Evolutionary conservation across 2,797 vertebrate genomes (phyloP).

Genomic region (Pyrrhura leucotis): DNA sequence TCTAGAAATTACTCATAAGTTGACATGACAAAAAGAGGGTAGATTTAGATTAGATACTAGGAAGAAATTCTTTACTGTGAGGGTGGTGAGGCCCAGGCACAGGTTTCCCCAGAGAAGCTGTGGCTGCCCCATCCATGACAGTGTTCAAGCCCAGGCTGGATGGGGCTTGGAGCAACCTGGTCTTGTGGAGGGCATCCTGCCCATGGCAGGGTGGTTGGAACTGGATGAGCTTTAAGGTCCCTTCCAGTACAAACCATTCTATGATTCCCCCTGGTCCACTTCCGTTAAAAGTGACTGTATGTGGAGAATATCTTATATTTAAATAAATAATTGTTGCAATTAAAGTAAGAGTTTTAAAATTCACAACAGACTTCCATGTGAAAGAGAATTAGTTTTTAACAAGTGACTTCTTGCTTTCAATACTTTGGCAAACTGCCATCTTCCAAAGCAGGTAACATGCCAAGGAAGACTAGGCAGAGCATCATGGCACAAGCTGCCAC

Average conservation of each 20-base stretch:
- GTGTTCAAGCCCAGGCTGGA: not conserved
- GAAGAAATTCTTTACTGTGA: not conserved
- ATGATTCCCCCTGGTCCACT: not conserved
- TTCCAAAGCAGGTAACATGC: not conserved
- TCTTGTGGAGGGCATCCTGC: not conserved
- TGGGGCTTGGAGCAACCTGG: not conserved
- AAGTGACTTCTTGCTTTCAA: not conserved
- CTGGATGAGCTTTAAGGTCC: not conserved
- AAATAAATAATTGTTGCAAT: not conserved
- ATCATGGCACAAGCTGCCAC: not conserved
- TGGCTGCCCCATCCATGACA: not conserved
- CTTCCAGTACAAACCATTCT: not conserved
- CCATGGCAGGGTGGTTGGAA: not conserved
- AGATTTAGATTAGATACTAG: not conserved
- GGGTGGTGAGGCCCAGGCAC: not conserved
- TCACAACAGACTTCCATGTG: not conserved
- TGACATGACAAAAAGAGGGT: not conserved
- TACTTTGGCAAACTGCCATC: not conserved
- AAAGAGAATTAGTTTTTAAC: not conserved
- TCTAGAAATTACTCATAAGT: not conserved
- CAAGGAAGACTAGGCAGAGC: not conserved
- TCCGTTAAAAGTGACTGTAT: not conserved
- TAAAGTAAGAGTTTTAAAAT: not conserved
- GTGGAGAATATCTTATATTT: not conserved
- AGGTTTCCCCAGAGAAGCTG: not conserved